These are phyloP conservation scores for Ferrisia virgata DNA, from an alignment of 2,888 invertebrate genomes.

Conservation along the genomic window DNA sequence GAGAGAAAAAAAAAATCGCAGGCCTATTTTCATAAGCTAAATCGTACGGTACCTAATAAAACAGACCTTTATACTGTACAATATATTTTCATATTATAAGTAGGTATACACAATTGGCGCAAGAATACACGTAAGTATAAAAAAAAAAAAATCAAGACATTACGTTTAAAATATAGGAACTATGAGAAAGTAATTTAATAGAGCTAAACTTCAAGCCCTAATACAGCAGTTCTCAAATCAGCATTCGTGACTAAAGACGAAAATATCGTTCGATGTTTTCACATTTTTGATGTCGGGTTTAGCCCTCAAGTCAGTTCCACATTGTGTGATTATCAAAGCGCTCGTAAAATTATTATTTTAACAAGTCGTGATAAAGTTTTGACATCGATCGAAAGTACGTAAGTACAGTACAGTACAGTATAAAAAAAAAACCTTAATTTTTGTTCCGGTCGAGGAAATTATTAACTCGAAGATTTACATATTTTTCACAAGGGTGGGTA, in stretches of 20 bases:
- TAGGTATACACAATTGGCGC: not conserved
- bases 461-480: constrained; percentile 11
- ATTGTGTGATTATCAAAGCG: not conserved
- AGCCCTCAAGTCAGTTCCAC: too few relatives aligned
- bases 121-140: constrained; percentile 13
- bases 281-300: constrained; percentile 1
- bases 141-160: constrained; percentile 30
- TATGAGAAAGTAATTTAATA: constrained; percentile 36
- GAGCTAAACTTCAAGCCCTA: constrained; percentile 15
- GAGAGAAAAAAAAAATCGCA: not conserved
- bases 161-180: constrained; percentile 36
- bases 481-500: not conserved
- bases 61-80: constrained; percentile 14
- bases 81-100: not conserved
- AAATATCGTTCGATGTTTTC: constrained; percentile 2
- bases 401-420: too few relatives aligned
- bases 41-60: constrained; percentile 11
- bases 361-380: constrained; percentile 27
- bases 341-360: constrained; percentile 26
- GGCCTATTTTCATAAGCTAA: constrained; percentile 10
- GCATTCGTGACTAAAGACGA: constrained; percentile 15
- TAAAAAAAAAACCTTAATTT: constrained; percentile 10
- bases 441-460: not conserved
- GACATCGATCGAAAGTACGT: constrained; percentile 15
- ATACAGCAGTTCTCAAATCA: constrained; percentile 10